Conservation (phyloP, 2,113 vertebrate genomes). For the Gopherus evgoodei region DNA sequence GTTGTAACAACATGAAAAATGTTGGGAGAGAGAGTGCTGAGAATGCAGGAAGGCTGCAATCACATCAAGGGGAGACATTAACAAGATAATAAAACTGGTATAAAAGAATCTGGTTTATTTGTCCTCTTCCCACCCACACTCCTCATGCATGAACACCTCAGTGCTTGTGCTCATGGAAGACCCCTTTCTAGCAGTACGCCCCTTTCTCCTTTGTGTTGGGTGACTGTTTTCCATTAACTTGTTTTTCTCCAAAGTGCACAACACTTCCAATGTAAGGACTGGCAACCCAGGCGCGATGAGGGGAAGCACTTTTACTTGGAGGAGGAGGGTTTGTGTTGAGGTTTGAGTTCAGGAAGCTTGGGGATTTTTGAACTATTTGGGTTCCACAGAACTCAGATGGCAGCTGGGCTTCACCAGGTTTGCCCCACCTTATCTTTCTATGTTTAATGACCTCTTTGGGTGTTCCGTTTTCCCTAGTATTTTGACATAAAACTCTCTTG, state of each 20-base stretch:
- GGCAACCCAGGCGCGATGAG: neutral
- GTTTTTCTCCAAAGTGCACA: neutral
- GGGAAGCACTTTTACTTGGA: neutral
- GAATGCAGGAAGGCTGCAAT: slow-evolving; percentile 69
- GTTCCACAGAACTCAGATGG: neutral
- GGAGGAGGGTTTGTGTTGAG: neutral
- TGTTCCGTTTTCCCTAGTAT: neutral
- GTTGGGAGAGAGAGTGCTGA: slow-evolving; percentile 58
- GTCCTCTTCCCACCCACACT: slow-evolving; percentile 15
- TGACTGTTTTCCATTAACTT: neutral
- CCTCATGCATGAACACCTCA: neutral
- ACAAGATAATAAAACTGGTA: slow-evolving; percentile 46
- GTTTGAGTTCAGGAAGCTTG: neutral
- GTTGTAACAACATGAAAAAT: slow-evolving; percentile 62
- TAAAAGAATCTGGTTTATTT: slow-evolving; percentile 24
- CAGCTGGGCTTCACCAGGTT: neutral
- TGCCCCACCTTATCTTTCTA: neutral
- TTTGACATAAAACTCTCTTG: neutral
- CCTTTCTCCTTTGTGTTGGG: neutral
- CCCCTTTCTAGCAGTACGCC: neutral
- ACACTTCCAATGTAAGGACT: neutral
- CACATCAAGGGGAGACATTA: slow-evolving; percentile 60
- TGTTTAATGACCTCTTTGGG: neutral
- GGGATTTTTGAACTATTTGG: neutral
- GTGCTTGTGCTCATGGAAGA: slow-evolving; percentile 8